Evolutionary conservation across 2,888 invertebrate species (phyloP), one percentile per base, ranked within the genome.

Genomic region (Gari tellinella): DNA sequence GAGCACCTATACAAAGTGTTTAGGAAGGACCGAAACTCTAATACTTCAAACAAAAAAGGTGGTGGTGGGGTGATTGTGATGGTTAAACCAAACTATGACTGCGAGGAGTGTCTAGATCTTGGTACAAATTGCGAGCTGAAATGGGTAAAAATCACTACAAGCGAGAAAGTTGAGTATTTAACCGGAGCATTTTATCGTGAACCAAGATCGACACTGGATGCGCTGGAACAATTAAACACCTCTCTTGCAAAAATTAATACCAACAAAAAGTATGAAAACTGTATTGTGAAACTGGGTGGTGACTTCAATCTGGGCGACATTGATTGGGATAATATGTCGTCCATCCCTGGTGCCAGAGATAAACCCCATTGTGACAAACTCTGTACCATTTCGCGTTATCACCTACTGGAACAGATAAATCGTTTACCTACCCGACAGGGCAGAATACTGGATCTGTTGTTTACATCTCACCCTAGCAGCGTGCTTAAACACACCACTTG

Each of bases 111-210:
- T 38, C 14, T 21, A 7, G 57, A 62, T 17, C 17, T 63, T 19
- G 45, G 62, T 23, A 26, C 49, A 15, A 38, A 68, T 14, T 61
- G 68, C 49, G 56, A 68, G 43, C 48, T 61, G 23, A 61, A 68
- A 49, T 68, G 61, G 61, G 43, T 61, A 26, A 41, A 60, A 48
- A 21, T 67, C 10, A 40, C 37, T 14, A 37, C 21, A n/a, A 17
- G 21, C 26, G 53, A 45, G 26, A 31, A 52, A 17, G 52, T 21
- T 1, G 31, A 58, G 10, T 43, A 51, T 15, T 51, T 58, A 12
- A n/a, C 51, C n/a, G 65, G 65, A 43, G 19, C 66, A 8, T 69
- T 51, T 38, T 69, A 69, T 38, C 31, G 62, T 15, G 62, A 62
- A 56, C 68, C 68, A 3, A 57, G 46, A 43, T 57, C 62, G 21